Percentiles rank a stretch among this genome's conserved stretches.
These are phyloP conservation scores for Cebus imitator DNA, from an alignment of 2,113 vertebrate species.

Conservation along the genomic window DNA sequence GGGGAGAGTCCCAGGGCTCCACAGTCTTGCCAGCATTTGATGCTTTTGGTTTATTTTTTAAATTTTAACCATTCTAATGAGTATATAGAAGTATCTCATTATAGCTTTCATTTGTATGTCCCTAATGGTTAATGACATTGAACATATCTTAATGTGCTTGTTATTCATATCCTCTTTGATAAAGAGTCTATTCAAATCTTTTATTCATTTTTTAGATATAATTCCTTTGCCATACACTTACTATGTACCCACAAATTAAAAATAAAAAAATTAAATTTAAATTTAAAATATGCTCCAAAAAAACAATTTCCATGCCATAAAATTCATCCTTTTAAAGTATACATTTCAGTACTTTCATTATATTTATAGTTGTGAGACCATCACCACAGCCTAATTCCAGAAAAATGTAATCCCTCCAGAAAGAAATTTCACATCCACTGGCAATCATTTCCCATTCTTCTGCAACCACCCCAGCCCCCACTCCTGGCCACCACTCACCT, in stretches of 20 bases:
- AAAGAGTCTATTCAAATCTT: neutral
- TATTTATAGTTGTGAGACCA: neutral
- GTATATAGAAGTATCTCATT: neutral
- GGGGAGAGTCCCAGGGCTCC: neutral
- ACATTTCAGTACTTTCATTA: neutral
- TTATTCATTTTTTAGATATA: neutral
- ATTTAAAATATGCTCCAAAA: no score
- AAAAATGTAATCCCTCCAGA: neutral
- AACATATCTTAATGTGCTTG: neutral
- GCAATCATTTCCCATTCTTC: neutral
- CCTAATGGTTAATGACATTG: neutral
- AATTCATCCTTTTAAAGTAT: neutral
- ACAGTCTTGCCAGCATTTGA: neutral
- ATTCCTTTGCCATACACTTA: neutral
- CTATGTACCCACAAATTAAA: no score
- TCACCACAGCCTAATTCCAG: neutral
- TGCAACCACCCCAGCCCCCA: accelerated
- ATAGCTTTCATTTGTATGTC: neutral
- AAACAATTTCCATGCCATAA: neutral
- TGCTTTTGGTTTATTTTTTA: no score
- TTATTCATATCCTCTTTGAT: neutral
- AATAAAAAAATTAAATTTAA: no score
- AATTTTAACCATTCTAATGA: neutral
- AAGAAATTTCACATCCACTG: neutral
- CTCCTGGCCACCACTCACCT: neutral